Conservation (phyloP, 2,113 vertebrate genomes). For the Bombycilla garrulus region DNA sequence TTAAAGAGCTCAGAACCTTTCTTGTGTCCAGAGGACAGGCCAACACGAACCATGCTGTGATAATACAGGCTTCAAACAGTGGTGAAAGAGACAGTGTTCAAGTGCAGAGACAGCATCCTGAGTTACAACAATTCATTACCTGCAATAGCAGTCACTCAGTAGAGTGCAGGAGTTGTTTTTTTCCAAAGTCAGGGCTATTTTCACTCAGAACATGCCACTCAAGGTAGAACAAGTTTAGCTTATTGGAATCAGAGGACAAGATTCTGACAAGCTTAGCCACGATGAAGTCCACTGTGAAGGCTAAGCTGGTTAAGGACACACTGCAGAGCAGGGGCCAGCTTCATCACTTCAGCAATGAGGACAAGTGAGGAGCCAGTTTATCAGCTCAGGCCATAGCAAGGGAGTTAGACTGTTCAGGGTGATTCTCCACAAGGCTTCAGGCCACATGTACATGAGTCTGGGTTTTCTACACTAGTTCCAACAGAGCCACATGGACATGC, state of each 20-base stretch:
- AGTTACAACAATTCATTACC: background rate
- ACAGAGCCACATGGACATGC: background rate
- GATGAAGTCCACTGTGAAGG: background rate
- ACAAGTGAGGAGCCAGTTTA: background rate
- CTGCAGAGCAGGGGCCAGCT: background rate
- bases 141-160: background rate
- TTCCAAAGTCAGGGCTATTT: background rate
- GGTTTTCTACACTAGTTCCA: background rate
- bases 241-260: background rate
- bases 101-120: background rate
- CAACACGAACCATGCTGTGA: background rate
- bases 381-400: background rate
- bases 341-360: background rate
- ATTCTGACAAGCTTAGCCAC: background rate
- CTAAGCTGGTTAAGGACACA: background rate
- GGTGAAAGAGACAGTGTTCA: background rate
- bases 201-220: background rate
- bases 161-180: rapidly evolving
- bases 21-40: background rate
- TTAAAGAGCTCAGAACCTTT: background rate
- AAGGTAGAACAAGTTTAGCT: background rate
- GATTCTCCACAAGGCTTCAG: background rate
- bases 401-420: background rate
- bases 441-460: rapidly evolving
- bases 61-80: background rate